Base-by-base conservation (phyloP, 2,888 invertebrate genomes). In the Matsumyia berberina region DNA sequence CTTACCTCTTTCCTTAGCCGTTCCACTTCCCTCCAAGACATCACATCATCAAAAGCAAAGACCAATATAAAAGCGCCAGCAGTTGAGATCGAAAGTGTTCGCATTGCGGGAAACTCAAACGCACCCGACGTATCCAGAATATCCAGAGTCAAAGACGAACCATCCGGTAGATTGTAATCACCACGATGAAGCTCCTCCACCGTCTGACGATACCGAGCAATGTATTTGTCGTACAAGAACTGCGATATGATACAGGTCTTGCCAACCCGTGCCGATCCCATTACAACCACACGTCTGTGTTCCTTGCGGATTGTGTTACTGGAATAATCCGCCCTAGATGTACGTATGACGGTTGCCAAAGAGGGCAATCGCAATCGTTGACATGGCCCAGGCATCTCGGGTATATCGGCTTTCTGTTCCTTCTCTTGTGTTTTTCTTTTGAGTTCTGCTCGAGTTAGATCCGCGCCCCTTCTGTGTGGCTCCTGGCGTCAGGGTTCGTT, bases 51-150 rank as follows among this genome's bases (percentile, higher is more conserved):
- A 0, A 94, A 93, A 51, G 94, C 93, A 91, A 95, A 96, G 17
- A 96, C 95, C 24, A 96, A 92, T 57, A 96, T 93, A 90, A 96
- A 96, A 60, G 95, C 96, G 88, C 95, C 94, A 7, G 95, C 95
- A n/a, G 94, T 94, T 57, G 94, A 93, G 86, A 96, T 95, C 42
- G 94, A 95, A 44, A 96, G 92, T 46, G 94, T 93, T 83, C 95
- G 92, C 96, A 96, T 96, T 42, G 95, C 96, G 0, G 96, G 96
- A 90, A 95, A 96, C 88, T 94, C 94, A 88, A 91, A 92, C 15
- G 94, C 93, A 24, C 95, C 93, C 9, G 95, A 94, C 0, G 96
- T 96, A 91, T 96, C 96, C 86, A 96, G 90, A 86, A 96, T 95
- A 88, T 96, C 95, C 81, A 95, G 92, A 12, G 93, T 93, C 35